Evolutionary conservation across 2,797 vertebrate genomes (phyloP).

Genomic region (Argyrosomus regius): DNA sequence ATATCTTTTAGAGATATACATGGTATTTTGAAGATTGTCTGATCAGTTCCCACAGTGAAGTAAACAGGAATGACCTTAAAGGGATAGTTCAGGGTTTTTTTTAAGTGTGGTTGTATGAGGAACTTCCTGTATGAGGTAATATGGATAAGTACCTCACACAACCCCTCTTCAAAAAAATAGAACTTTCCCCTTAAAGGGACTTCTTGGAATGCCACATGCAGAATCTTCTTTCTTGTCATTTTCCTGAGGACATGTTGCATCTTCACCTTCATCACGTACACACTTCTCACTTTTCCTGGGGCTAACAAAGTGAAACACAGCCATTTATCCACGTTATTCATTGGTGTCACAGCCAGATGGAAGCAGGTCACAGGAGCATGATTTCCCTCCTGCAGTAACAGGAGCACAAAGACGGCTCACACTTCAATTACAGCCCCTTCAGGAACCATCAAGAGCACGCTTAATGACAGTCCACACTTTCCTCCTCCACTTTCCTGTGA

Average conservation of each 20-base stretch:
- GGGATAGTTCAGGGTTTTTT: too few species aligned
- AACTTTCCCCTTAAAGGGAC: too few species aligned
- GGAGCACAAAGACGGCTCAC: constrained; percentile 44
- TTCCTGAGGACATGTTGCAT: not conserved
- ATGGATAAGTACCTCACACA: too few species aligned
- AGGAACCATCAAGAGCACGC: constrained; percentile 42
- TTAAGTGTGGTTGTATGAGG: too few species aligned
- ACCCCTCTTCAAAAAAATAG: too few species aligned
- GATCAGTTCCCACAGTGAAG: not conserved
- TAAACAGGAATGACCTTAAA: not conserved
- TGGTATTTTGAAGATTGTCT: not conserved
- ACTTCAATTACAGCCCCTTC: constrained; percentile 53
- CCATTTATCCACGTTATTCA: constrained; percentile 32
- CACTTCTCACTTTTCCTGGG: not conserved
- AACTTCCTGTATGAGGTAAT: too few species aligned
- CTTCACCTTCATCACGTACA: not conserved
- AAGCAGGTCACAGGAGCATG: constrained; percentile 33
- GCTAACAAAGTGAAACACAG: constrained; percentile 2
- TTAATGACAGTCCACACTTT: constrained; percentile 52
- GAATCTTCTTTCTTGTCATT: not conserved
- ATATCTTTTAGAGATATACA: too few species aligned
- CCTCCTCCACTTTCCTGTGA: constrained; percentile 55
- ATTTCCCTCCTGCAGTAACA: constrained; percentile 32
- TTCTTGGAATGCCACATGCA: not conserved
- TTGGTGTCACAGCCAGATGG: constrained; percentile 15